Evolutionary conservation across 2,888 invertebrate species (phyloP).

Genomic region (Pollenia griseotomentosa): DNA sequence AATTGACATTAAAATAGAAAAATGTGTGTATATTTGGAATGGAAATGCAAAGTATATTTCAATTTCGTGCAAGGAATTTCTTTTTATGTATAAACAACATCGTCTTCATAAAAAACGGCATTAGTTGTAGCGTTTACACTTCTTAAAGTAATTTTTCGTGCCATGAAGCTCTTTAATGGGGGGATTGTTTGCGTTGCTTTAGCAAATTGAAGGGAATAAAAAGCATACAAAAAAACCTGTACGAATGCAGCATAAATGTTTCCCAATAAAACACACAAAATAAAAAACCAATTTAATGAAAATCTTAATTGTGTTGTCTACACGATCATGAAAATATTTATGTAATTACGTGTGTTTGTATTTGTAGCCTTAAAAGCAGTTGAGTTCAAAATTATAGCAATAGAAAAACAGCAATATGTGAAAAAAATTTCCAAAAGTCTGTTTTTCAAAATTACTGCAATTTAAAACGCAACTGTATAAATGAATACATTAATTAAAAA

Average conservation of each 20-base stretch:
- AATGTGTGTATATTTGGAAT: too few relatives aligned
- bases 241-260: neutral
- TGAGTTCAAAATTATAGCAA: neutral
- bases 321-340: neutral
- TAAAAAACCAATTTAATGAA: constrained; percentile 8
- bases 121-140: neutral
- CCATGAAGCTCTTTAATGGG: neutral
- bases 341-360: neutral
- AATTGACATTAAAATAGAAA: too few relatives aligned
- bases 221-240: neutral
- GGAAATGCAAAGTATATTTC: neutral
- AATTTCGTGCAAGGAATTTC: constrained; percentile 3
- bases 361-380: neutral
- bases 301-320: constrained; percentile 4
- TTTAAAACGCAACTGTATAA: neutral
- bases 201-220: constrained; percentile 3
- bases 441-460: too few relatives aligned
- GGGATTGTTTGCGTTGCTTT: constrained; percentile 7
- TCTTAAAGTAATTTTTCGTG: neutral
- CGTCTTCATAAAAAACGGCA: neutral
- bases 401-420: too few relatives aligned
- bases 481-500: neutral
- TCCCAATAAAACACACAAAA: neutral
- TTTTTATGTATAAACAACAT: neutral
- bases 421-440: too few relatives aligned